Conservation (phyloP, 2,888 invertebrate genomes). For the Eupithecia subumbrata region DNA sequence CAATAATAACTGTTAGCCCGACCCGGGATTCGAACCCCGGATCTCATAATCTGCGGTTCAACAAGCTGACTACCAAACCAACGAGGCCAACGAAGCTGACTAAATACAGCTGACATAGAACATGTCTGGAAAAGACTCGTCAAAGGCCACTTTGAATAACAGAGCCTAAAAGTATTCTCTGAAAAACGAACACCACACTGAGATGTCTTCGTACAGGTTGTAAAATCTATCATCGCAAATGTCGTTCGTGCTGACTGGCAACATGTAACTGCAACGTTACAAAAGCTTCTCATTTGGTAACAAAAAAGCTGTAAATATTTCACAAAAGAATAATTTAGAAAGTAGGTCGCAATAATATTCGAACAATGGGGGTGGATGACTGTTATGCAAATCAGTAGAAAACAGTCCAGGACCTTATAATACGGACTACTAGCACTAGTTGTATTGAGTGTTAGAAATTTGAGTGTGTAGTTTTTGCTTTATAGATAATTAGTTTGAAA, state of each 20-base stretch:
- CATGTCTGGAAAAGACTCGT: background rate
- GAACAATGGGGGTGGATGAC: conserved; percentile 54
- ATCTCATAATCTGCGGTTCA: no score
- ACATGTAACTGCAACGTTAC: conserved; percentile 6
- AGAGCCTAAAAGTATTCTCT: background rate
- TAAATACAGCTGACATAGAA: no score
- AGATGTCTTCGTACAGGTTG: background rate
- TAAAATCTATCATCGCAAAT: background rate
- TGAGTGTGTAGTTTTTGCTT: background rate
- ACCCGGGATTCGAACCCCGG: no score
- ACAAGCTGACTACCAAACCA: no score
- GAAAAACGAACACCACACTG: no score
- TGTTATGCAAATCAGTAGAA: conserved; percentile 73
- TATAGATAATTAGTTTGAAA: background rate
- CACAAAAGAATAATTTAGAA: conserved; percentile 63
- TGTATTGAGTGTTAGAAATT: conserved; percentile 42
- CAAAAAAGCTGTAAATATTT: background rate
- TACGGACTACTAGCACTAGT: conserved; percentile 47
- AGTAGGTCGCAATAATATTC: conserved; percentile 60
- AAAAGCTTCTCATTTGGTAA: conserved; percentile 13
- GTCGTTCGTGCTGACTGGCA: background rate
- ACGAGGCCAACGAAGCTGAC: no score
- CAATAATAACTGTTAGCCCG: no score
- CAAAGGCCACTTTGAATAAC: background rate
- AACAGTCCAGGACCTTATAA: conserved; percentile 46